Conservation (phyloP, 2,113 vertebrate species). For the Phycodurus eques region DNA sequence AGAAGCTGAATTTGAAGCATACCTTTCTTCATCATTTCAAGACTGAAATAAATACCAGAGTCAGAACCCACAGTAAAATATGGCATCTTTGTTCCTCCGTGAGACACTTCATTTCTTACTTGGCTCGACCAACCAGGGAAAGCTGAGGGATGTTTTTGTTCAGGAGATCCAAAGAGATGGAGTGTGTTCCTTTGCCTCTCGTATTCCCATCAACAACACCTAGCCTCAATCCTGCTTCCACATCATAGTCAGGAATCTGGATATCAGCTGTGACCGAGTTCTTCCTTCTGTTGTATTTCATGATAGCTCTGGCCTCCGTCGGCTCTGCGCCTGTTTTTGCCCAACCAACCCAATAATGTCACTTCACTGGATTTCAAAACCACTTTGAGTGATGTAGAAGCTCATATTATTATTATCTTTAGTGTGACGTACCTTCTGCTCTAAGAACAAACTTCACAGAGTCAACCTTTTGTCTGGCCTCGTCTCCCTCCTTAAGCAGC, state of each 20-base stretch:
- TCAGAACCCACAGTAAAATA: background rate
- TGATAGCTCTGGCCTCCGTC: constrained; percentile 70
- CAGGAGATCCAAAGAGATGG: constrained; percentile 79
- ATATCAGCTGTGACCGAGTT: constrained; percentile 76
- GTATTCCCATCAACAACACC: constrained; percentile 72
- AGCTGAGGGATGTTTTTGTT: constrained; percentile 82
- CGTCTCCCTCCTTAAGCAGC: constrained; percentile 64
- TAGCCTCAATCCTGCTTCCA: constrained; percentile 81
- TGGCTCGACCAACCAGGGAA: constrained; percentile 78
- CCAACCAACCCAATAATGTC: background rate
- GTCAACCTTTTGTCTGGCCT: constrained; percentile 73
- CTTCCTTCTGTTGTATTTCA: constrained; percentile 82
- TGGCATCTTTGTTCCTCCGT: background rate
- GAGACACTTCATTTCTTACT: constrained; percentile 72
- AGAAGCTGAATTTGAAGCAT: constrained; percentile 77
- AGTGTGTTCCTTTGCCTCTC: constrained; percentile 70
- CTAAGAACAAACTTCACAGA: constrained; percentile 76
- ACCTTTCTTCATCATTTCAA: constrained; percentile 69
- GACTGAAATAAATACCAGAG: constrained; percentile 62
- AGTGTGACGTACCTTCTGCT: constrained; percentile 78
- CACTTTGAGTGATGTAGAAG: background rate
- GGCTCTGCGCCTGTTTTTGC: constrained; percentile 69
- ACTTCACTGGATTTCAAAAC: background rate
- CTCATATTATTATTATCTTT: background rate
- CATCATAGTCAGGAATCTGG: constrained; percentile 77